These are phyloP conservation scores for Pissodes strobi DNA, from an alignment of 1,140 invertebrate species.

Conservation along the genomic window DNA sequence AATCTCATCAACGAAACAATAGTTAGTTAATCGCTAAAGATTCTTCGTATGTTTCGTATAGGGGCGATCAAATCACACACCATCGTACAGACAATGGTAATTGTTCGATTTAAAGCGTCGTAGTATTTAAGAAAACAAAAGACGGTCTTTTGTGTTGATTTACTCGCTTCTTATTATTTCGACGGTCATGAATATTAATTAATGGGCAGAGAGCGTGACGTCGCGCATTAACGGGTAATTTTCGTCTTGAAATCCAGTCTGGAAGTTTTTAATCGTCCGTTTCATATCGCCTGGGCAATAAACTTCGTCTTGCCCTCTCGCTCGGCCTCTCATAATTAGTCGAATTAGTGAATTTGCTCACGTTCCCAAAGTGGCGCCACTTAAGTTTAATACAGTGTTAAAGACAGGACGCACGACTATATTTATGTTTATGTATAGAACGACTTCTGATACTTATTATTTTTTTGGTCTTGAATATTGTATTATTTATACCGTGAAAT, in stretches of 20 bases:
- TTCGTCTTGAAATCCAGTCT: slow-evolving; percentile 6
- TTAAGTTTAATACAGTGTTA: slow-evolving; percentile 6
- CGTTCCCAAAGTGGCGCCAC: slow-evolving; percentile 10
- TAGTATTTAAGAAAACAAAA: slow-evolving; percentile 11
- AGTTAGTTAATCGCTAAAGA: no score
- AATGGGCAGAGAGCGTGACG: slow-evolving; percentile 11
- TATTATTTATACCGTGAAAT: no score
- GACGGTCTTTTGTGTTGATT: slow-evolving; percentile 9
- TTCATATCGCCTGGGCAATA: neutral
- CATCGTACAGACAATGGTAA: no score
- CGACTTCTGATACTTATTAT: no score
- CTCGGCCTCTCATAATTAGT: neutral
- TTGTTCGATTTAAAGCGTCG: no score
- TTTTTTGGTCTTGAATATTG: no score
- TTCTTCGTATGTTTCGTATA: no score
- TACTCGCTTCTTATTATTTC: slow-evolving; percentile 4
- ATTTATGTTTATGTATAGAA: slow-evolving; percentile 2
- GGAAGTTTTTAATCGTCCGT: slow-evolving; percentile 8
- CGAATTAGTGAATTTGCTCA: slow-evolving; percentile 11
- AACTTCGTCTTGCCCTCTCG: no score
- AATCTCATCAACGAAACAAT: no score
- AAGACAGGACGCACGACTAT: neutral
- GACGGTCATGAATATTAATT: slow-evolving; percentile 16
- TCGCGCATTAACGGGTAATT: slow-evolving; percentile 1
- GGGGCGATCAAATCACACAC: no score